Evolutionary conservation across 2,113 vertebrate species (phyloP).

Genomic region (Otus sunia): DNA sequence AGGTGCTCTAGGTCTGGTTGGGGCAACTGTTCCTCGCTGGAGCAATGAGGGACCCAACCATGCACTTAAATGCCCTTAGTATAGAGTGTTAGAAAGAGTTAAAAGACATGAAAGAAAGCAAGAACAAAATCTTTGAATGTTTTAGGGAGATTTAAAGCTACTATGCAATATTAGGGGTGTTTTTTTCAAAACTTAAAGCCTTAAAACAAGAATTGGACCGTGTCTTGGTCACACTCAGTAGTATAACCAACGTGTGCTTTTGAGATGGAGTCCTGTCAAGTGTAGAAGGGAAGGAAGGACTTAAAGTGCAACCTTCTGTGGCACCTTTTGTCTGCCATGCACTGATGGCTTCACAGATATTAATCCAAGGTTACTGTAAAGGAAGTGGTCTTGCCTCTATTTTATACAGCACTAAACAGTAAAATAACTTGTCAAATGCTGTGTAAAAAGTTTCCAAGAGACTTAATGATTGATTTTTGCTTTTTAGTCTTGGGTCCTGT

Average conservation of each 20-base stretch:
- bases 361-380: not conserved
- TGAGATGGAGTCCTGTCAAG: not conserved
- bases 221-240: not conserved
- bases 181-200: not conserved
- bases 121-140: not conserved
- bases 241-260: accelerated
- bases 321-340: not conserved
- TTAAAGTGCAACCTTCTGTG: not conserved
- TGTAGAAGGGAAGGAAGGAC: not conserved
- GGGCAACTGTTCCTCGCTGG: not conserved
- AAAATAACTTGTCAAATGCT: not conserved
- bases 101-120: not conserved
- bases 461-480: not conserved
- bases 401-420: not conserved
- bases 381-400: not conserved
- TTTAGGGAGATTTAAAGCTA: not conserved
- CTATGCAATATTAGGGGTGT: not conserved
- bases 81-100: not conserved
- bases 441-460: not conserved
- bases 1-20: not conserved
- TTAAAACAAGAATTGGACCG: not conserved
- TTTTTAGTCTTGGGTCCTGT: not conserved
- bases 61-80: not conserved
- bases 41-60: not conserved
- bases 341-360: not conserved